Percentiles rank a stretch among this genome's conserved stretches.
phyloP scores from a whole-genome alignment of 1,140 invertebrate genomes.

The Drosophila willistoni region DNA sequence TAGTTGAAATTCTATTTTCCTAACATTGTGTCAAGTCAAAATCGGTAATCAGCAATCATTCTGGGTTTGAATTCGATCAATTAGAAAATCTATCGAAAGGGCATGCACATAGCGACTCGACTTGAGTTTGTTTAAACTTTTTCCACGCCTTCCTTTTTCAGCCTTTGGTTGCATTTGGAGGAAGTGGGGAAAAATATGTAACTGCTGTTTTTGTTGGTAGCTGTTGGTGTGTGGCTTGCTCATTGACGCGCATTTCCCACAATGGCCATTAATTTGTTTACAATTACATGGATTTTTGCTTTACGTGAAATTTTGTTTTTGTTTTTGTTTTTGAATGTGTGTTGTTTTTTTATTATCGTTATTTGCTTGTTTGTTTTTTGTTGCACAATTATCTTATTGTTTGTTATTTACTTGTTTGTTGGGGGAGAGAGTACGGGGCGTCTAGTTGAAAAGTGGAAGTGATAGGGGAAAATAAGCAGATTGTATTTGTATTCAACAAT shows the following conservation, averaged over 20 bases:
- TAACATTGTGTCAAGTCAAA: no score
- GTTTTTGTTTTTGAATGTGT: conserved; percentile 7
- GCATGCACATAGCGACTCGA: no score
- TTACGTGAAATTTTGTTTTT: conserved; percentile 28
- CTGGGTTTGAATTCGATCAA: no score
- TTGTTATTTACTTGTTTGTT: conserved; percentile 3
- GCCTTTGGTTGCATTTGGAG: neutral
- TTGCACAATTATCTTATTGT: conserved; percentile 1
- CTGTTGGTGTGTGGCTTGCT: conserved; percentile 53
- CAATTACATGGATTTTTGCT: conserved; percentile 60
- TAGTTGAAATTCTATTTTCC: no score
- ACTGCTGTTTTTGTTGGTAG: conserved; percentile 30
- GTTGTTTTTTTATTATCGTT: conserved; percentile 19
- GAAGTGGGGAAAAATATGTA: neutral
- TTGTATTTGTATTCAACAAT: neutral
- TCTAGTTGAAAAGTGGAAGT: neutral
- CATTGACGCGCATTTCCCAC: conserved; percentile 55
- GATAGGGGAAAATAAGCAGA: neutral
- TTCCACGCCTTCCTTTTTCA: neutral
- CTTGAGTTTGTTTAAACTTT: neutral
- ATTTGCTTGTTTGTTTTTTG: conserved; percentile 22
- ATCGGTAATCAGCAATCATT: no score
- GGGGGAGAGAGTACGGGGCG: neutral
- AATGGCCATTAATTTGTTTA: conserved; percentile 63
- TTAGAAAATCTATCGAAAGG: no score